Percentiles rank a stretch among this genome's conserved stretches.
Evolutionary conservation across 2,888 invertebrate genomes (phyloP).

Genomic region (Timema cristinae): DNA sequence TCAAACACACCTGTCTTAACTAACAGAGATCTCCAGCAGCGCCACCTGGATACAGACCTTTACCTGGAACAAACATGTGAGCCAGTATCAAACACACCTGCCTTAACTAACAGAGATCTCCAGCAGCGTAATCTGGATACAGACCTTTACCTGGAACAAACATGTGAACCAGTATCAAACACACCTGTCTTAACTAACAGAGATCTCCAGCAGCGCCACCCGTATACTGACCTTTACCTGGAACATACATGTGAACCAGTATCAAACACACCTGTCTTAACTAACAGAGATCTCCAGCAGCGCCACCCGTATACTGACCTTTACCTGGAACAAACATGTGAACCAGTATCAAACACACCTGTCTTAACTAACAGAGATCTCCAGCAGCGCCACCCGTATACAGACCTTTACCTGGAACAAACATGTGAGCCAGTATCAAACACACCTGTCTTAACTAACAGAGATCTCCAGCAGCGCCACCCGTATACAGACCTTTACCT

Average conservation of each 20-base stretch:
- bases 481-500: slow-evolving; percentile 68
- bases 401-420: slow-evolving; percentile 63
- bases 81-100: not conserved
- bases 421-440: slow-evolving; percentile 8
- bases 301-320: slow-evolving; percentile 67
- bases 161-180: slow-evolving; percentile 6
- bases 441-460: not conserved
- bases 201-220: slow-evolving; percentile 66
- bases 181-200: not conserved
- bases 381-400: slow-evolving; percentile 64
- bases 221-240: slow-evolving; percentile 68
- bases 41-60: slow-evolving; percentile 68
- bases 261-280: not conserved
- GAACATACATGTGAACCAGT: slow-evolving; percentile 33
- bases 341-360: not conserved
- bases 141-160: slow-evolving; percentile 61
- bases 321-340: slow-evolving; percentile 52
- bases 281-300: slow-evolving; percentile 63
- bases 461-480: slow-evolving; percentile 67
- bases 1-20: not conserved
- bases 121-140: slow-evolving; percentile 65
- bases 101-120: slow-evolving; percentile 52
- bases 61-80: slow-evolving; percentile 51
- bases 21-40: slow-evolving; percentile 61
- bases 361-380: slow-evolving; percentile 50